Evolutionary conservation across 2,113 vertebrate species (phyloP).

Genomic region (Erythrocercus mccallii): DNA sequence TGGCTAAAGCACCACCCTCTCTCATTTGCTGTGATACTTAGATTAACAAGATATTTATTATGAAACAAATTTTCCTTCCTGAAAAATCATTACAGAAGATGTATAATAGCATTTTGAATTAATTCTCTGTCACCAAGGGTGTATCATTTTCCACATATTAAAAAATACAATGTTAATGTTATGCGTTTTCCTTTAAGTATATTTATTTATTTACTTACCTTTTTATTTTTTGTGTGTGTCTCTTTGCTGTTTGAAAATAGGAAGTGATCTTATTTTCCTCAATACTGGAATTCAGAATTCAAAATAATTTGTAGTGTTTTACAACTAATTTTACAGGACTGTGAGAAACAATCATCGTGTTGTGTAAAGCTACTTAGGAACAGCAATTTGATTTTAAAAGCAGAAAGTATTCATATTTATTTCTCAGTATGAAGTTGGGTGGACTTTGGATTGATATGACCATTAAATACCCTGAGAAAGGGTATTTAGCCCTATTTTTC

Average conservation of each 20-base stretch:
- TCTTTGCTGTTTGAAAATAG: neutral
- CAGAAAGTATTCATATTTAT: neutral
- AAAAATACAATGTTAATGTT: neutral
- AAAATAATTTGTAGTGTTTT: neutral
- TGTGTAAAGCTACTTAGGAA: neutral
- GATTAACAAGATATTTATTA: conserved; percentile 6
- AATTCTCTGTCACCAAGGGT: neutral
- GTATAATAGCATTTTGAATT: neutral
- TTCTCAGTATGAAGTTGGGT: neutral
- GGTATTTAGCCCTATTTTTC: neutral
- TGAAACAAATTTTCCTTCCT: neutral
- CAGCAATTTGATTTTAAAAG: conserved; percentile 31
- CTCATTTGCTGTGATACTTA: neutral
- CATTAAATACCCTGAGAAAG: neutral
- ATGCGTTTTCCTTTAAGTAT: neutral
- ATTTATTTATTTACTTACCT: neutral
- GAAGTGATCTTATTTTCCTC: neutral
- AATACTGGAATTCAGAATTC: neutral
- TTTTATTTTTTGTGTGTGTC: neutral
- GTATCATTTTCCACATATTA: neutral
- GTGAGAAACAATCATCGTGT: conserved; percentile 41
- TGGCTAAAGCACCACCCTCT: neutral
- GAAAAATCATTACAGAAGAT: neutral
- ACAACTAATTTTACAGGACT: conserved; percentile 33
- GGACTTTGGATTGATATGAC: neutral